phyloP scores from a whole-genome alignment of 2,113 vertebrate genomes.

The Leucosticte australis region DNA sequence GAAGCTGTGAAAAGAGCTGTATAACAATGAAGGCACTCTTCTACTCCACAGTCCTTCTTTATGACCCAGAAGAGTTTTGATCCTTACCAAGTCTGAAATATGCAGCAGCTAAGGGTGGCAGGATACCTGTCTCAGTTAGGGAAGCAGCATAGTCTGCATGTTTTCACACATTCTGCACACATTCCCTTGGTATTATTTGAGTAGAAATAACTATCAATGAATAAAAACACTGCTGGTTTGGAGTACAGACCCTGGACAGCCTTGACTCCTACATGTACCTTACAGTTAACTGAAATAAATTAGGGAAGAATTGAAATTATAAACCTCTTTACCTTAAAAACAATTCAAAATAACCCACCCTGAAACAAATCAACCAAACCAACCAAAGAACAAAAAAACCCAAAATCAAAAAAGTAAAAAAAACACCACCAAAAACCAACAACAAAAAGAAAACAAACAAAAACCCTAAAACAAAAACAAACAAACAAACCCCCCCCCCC shows the following conservation, averaged over 20 bases:
- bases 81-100: neutral
- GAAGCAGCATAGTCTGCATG: neutral
- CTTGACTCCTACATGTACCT: neutral
- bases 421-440: neutral
- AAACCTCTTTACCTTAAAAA: neutral
- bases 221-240: neutral
- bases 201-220: neutral
- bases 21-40: neutral
- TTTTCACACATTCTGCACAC: neutral
- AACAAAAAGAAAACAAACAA: rapidly evolving
- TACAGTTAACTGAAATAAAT: neutral
- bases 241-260: neutral
- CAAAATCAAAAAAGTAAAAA: neutral
- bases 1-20: neutral
- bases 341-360: neutral
- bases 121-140: neutral
- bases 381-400: neutral
- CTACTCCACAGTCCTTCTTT: neutral
- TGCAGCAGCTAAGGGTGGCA: neutral
- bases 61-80: neutral
- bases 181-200: neutral
- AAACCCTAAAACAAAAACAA: neutral
- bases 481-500: rapidly evolving
- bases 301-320: neutral
- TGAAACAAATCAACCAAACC: neutral